Base-by-base conservation (phyloP, 2,797 vertebrate species). In the Enteromius fasciolatus region DNA sequence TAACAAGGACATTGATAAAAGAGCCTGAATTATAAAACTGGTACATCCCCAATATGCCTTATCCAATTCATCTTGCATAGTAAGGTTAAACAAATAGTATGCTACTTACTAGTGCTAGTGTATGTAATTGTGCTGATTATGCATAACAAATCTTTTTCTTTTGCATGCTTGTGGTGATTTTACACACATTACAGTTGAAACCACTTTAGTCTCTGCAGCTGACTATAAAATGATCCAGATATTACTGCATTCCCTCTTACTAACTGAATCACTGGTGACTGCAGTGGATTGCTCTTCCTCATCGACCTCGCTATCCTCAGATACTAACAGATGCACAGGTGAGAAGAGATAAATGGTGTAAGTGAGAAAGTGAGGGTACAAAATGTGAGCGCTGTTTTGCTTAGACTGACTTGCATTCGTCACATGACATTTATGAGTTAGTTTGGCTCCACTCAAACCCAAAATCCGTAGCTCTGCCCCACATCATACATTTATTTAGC, bases 401-500 rank as follows among this genome's bases (percentile, higher is more conserved):
- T 33, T 76, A 52, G 50, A 57, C n/a, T 25, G 52, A 76, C 54
- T 61, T 74, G 54, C 33, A 76, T 76, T 76, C n/a, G 61, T 61
- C n/a, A 61, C 74, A 44, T 28, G 5, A 73, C 69, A 52, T 46
- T 72, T 72, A 50, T 72, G 69, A 31, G 74, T 28, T 57, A 5
- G 12, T 76, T 76, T 76, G n/a, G 1, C 3, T 76, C 14, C n/a
- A 23, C 72, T 74, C 72, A 18, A 15, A 46, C 14, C 50, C 39
- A 64, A 64, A 63, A 78, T n/a, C 57, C 0, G 7, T 63, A 63
- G 36, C 72, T 28, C 9, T 61, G 28, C 54, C 15, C n/a, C 54
- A 61, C 74, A 41, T 63, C 33, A 76, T 63, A 48, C 25, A 77
- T 64, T 77, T 77, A 46, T 77, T 64, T 48, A 50, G 25, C 59